Evolutionary conservation across 30 jellyfish, hydroid and myxozoan genomes (phyloP).

Genomic region (Hydractinia echinata): DNA sequence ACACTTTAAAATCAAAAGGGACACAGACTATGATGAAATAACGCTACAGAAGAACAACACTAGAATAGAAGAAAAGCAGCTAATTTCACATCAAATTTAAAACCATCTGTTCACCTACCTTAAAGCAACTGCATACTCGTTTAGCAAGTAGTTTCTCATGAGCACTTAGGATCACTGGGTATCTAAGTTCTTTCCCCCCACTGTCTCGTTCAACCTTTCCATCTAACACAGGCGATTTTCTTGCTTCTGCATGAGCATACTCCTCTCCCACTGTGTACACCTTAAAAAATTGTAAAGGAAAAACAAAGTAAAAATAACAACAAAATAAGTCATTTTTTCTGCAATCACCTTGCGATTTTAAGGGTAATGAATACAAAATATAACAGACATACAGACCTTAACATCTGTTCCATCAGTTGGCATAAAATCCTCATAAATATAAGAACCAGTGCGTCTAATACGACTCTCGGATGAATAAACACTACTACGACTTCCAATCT

Average conservation of each 20-base stretch:
- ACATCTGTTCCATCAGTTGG: constrained; percentile 99
- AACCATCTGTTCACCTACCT: constrained; percentile 34
- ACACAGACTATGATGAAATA: not conserved
- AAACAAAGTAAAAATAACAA: not conserved
- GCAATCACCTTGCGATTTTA: not conserved
- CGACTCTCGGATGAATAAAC: constrained; percentile 96
- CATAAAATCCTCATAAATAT: constrained; percentile 93
- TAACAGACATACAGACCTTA: constrained; percentile 61
- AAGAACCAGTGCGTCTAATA: constrained; percentile 87
- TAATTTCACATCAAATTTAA: too few relatives aligned
- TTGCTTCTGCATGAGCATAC: constrained; percentile 99
- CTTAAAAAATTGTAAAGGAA: constrained; percentile 26
- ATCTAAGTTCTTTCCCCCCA: constrained; percentile 92
- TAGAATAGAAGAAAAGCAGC: too few relatives aligned
- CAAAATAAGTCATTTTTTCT: not conserved
- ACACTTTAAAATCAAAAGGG: not conserved
- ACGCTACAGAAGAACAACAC: not conserved
- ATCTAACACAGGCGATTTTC: constrained; percentile 99
- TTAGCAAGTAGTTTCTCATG: constrained; percentile 88
- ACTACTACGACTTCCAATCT: constrained; percentile 98
- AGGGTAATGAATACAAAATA: not conserved
- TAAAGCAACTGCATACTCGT: constrained; percentile 71
- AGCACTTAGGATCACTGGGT: constrained; percentile 94
- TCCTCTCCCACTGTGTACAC: constrained; percentile 96
- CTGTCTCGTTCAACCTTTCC: constrained; percentile 99